Percentiles rank a stretch among this genome's conserved stretches.
phyloP scores from a whole-genome alignment of 2,797 vertebrate species.

The Enteromius anoplus region DNA sequence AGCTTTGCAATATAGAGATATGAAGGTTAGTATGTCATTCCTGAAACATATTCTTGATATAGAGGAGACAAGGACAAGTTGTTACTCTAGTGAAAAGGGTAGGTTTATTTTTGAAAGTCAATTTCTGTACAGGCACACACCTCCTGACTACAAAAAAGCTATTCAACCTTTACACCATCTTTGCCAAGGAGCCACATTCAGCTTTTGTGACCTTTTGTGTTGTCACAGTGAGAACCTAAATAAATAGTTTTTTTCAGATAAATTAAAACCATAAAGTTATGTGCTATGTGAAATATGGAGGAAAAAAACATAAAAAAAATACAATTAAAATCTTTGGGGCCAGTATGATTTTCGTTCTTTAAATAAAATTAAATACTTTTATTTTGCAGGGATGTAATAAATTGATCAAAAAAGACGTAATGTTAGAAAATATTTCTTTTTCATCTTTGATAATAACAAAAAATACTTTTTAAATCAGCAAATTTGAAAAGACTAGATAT shows the following conservation, averaged over 20 bases:
- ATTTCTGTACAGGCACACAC: not conserved
- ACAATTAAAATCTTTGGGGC: not conserved
- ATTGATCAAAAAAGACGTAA: not conserved
- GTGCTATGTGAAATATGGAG: not conserved
- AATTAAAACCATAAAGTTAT: not conserved
- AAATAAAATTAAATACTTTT: not conserved
- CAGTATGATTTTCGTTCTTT: not conserved
- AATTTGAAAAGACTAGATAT: too few relatives aligned
- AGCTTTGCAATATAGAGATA: slow-evolving; percentile 9
- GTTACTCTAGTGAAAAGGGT: slow-evolving; percentile 33
- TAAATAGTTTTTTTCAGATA: not conserved
- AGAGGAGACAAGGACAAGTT: slow-evolving; percentile 20
- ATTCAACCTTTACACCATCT: slow-evolving; percentile 21
- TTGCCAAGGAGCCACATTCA: slow-evolving; percentile 4
- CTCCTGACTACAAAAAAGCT: slow-evolving; percentile 32
- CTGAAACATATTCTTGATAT: not conserved
- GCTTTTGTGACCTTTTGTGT: slow-evolving; percentile 18
- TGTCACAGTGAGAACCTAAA: slow-evolving; percentile 8
- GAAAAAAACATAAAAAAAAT: not conserved
- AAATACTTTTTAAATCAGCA: not conserved
- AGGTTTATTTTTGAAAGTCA: slow-evolving; percentile 28
- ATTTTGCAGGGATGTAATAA: not conserved
- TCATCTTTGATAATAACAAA: not conserved
- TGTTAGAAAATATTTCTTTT: not conserved
- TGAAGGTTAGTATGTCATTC: slow-evolving; percentile 10